Evolutionary conservation across 2,888 invertebrate genomes (phyloP).

Genomic region (Himalopsyche anomala): DNA sequence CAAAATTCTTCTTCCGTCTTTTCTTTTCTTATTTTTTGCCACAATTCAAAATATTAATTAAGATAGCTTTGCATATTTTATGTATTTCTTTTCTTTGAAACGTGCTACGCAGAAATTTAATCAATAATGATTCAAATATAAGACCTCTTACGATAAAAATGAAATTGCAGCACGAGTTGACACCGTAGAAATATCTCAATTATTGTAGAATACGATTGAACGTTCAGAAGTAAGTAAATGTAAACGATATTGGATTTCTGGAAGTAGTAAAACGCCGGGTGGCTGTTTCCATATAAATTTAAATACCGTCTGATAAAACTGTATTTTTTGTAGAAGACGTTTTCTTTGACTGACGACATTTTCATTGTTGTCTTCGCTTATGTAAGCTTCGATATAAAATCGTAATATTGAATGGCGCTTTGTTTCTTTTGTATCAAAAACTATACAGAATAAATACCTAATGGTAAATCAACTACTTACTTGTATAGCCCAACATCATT

Average conservation of each 20-base stretch:
- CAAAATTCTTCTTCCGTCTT: too few species aligned
- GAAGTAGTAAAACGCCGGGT: too few species aligned
- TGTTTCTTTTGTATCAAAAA: conserved; percentile 16
- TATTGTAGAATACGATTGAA: too few species aligned
- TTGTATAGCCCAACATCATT: neutral
- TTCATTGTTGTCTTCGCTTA: neutral
- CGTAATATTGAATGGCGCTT: neutral
- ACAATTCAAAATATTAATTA: neutral
- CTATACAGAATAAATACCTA: neutral
- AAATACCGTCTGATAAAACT: too few species aligned
- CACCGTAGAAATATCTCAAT: too few species aligned
- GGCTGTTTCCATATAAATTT: too few species aligned
- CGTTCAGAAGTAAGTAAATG: too few species aligned
- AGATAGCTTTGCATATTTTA: neutral
- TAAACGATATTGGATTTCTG: too few species aligned
- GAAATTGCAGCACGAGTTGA: too few species aligned
- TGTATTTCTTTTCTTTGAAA: neutral
- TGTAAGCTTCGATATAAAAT: neutral
- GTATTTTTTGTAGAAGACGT: too few species aligned
- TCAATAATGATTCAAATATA: neutral
- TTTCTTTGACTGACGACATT: neutral
- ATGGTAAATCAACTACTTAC: neutral
- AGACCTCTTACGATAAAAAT: too few species aligned
- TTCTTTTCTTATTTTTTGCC: neutral
- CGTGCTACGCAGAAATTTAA: neutral